Base-by-base conservation (phyloP, 2,888 invertebrate species). In the Chaetogeoica ovagalla region DNA sequence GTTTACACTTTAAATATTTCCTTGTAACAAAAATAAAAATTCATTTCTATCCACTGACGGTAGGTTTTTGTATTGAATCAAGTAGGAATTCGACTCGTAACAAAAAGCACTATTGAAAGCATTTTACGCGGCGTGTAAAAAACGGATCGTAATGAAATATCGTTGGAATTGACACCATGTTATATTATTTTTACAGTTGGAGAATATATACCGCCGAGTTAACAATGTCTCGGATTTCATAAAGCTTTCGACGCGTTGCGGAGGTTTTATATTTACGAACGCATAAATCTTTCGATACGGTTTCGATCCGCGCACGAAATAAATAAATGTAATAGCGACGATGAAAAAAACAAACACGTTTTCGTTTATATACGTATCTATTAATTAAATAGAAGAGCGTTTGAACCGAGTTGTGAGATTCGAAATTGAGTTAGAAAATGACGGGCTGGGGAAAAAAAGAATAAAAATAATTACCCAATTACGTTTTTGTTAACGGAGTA, bases 221-320 rank as follows among this genome's bases (percentile, higher is more conserved):
- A 75, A 75, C 65, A 75, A 75, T 75, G 65, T 75, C 74, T 75
- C 74, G 19, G 23, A 57, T 75, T 75, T 66, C 74, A 75, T 75
- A 75, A 66, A 66, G 66, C 74, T 75, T 66, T 75, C 57, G 65
- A 55, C 74, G 23, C 55, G 21, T 21, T 7, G 30, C 4, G 30
- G 37, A 39, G 57, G 39, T 57, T 65, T 66, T 1, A 30, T 75
- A 75, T 75, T 75, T 57, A 75, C 74, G 39, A 57, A 75, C 39
- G 23, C 30, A 59, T 75, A 75, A 75, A 75, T 75, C 74, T 75
- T 65, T 75, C 73, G 30, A 30, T 30, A 48, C 11, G 48, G 30
- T 73, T 62, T 52, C 63, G 55, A 39, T 43, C 15, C 48, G 3
- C 15, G 65, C 55, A 63, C 37, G 9, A 48, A 60, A 60, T 48